phyloP scores from a whole-genome alignment of 92 coral and sea anemone species.

The Phenganax marumi region DNA sequence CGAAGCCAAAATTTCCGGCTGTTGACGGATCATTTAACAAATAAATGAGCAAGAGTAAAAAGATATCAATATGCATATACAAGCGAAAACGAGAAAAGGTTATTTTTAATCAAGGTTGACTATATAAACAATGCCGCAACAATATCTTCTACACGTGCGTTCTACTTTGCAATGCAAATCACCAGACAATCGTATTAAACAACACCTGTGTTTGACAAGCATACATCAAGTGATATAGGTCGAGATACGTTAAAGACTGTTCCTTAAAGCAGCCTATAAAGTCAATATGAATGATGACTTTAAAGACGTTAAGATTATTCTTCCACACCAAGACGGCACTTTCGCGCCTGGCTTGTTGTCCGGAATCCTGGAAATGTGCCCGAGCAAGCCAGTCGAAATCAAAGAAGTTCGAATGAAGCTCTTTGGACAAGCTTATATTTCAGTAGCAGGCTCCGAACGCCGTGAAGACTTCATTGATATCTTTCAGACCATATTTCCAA shows the following conservation, averaged over 20 bases:
- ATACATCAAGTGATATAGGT: neutral
- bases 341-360: slow-evolving; percentile 43
- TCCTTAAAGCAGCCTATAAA: neutral
- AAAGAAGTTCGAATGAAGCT: slow-evolving; percentile 27
- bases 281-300: slow-evolving; percentile 26
- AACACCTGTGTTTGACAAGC: slow-evolving; percentile 8
- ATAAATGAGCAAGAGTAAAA: too few species aligned
- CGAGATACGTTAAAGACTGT: neutral
- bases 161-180: slow-evolving; percentile 26
- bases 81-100: too few species aligned
- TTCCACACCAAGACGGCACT: slow-evolving; percentile 17
- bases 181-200: neutral
- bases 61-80: too few species aligned
- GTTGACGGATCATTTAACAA: too few species aligned
- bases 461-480: slow-evolving; percentile 35
- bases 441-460: slow-evolving; percentile 16
- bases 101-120: too few species aligned
- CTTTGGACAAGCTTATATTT: slow-evolving; percentile 21
- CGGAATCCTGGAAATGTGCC: slow-evolving; percentile 37
- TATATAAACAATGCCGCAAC: too few species aligned
- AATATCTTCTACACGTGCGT: neutral
- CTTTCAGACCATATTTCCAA: slow-evolving; percentile 21
- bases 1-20: too few species aligned
- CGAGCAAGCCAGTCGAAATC: slow-evolving; percentile 6
- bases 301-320: slow-evolving; percentile 38